Conservation (phyloP, 2,888 invertebrate genomes). For the Sarcophaga rosellei region DNA sequence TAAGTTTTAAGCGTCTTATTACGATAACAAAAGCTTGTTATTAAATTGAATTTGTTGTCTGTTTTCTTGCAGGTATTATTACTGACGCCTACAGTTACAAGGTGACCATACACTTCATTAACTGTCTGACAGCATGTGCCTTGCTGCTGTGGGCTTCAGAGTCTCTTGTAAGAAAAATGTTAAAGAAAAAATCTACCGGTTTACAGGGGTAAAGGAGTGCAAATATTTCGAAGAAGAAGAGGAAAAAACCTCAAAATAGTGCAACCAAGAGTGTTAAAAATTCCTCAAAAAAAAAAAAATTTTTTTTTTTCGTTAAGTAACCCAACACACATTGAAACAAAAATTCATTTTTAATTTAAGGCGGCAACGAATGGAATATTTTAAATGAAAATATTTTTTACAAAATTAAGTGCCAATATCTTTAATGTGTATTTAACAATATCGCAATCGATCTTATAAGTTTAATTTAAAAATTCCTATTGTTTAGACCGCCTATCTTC, state of each 20-base stretch:
- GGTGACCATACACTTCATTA: slow-evolving; percentile 76
- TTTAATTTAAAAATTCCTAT: neutral
- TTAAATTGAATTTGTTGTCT: slow-evolving; percentile 72
- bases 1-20: slow-evolving; percentile 76
- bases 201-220: slow-evolving; percentile 28
- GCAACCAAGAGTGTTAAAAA: neutral
- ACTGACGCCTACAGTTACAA: slow-evolving; percentile 75
- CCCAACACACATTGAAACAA: neutral
- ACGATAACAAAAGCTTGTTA: neutral
- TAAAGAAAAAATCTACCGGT: slow-evolving; percentile 66
- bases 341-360: neutral
- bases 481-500: neutral
- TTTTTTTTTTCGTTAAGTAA: slow-evolving; percentile 19
- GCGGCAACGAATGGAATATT: slow-evolving; percentile 1
- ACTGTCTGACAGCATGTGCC: slow-evolving; percentile 74
- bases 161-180: slow-evolving; percentile 71
- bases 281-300: neutral
- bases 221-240: neutral
- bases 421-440: neutral
- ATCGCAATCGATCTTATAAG: neutral
- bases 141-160: slow-evolving; percentile 75
- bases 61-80: slow-evolving; percentile 71
- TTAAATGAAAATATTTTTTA: neutral
- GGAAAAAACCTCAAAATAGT: slow-evolving; percentile 27
- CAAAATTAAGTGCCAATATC: neutral